Percentiles rank a stretch among this genome's conserved stretches.
phyloP scores from a whole-genome alignment of 2,888 invertebrate species.

The Meandrusa payeni region DNA sequence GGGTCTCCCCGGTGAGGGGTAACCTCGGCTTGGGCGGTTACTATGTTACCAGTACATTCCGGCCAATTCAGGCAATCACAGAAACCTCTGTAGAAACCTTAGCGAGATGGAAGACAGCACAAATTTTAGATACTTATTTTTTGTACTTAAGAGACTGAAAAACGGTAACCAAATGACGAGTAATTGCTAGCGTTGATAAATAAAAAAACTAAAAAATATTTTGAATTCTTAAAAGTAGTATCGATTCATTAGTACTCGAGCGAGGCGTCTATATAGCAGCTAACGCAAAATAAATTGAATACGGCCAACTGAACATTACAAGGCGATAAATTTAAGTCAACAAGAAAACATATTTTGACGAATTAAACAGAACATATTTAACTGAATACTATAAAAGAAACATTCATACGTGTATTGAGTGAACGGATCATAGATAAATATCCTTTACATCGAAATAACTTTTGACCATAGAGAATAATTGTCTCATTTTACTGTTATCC shows the following conservation, averaged over 20 bases:
- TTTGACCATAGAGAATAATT: background rate
- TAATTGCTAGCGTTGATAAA: no score
- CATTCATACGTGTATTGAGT: background rate
- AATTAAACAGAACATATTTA: background rate
- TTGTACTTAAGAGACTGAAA: no score
- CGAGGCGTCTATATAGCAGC: conserved; percentile 27
- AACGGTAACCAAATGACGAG: no score
- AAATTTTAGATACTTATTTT: no score
- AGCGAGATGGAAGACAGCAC: no score
- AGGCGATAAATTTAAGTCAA: conserved; percentile 33
- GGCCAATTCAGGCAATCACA: no score
- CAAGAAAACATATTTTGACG: background rate
- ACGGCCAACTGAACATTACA: conserved; percentile 51
- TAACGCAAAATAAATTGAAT: conserved; percentile 50
- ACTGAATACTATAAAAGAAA: background rate
- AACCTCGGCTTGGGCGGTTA: no score
- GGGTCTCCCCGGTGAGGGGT: no score
- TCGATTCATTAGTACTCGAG: conserved; percentile 32
- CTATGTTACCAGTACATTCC: no score
- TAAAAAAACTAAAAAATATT: no score
- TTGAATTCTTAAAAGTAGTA: no score
- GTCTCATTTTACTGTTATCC: background rate
- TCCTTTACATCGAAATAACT: conserved; percentile 14
- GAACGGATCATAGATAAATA: conserved; percentile 11
- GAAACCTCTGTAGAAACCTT: no score